A percentile compares a stretch with the other conserved stretches of the same genome.
These are phyloP conservation scores for Oryzias sinensis DNA, from an alignment of 2,797 vertebrate species.

Conservation along the genomic window DNA sequence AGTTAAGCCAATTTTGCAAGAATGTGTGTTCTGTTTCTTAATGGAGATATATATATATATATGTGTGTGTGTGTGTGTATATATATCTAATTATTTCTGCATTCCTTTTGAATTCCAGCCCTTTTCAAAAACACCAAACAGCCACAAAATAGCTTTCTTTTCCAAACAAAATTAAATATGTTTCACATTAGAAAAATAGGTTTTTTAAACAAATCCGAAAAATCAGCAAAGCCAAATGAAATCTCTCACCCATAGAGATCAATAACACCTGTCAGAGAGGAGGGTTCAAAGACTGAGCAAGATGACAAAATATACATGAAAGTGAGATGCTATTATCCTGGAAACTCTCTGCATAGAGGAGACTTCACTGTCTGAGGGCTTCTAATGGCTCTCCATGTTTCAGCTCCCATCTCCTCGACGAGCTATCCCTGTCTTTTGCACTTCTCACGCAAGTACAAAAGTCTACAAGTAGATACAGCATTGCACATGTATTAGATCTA, in stretches of 20 bases:
- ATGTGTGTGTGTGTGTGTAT: neutral
- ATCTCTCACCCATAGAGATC: neutral
- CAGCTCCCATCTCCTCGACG: slow-evolving; percentile 36
- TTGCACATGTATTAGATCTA: slow-evolving; percentile 78
- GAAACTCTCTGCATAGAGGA: slow-evolving; percentile 63
- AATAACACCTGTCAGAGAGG: slow-evolving; percentile 58
- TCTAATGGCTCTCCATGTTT: slow-evolving; percentile 43
- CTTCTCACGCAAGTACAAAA: slow-evolving; percentile 51
- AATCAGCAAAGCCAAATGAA: slow-evolving; percentile 47
- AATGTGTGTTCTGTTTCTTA: no score
- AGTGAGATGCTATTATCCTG: slow-evolving; percentile 50
- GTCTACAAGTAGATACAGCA: slow-evolving; percentile 82
- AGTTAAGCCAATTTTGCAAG: no score
- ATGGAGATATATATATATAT: no score
- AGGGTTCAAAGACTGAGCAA: slow-evolving; percentile 60
- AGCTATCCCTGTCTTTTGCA: slow-evolving; percentile 70
- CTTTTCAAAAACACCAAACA: slow-evolving; percentile 72
- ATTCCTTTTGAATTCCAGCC: slow-evolving; percentile 72
- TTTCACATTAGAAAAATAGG: slow-evolving; percentile 73
- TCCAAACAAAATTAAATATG: slow-evolving; percentile 54
- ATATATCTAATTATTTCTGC: slow-evolving; percentile 46
- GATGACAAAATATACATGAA: slow-evolving; percentile 59
- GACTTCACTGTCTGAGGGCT: slow-evolving; percentile 53
- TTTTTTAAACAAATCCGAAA: neutral
- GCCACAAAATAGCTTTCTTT: slow-evolving; percentile 50